Evolutionary conservation across 2,113 vertebrate genomes (phyloP), one percentile per base, ranked within the genome.

Genomic region (Hippocampus abdominalis): DNA sequence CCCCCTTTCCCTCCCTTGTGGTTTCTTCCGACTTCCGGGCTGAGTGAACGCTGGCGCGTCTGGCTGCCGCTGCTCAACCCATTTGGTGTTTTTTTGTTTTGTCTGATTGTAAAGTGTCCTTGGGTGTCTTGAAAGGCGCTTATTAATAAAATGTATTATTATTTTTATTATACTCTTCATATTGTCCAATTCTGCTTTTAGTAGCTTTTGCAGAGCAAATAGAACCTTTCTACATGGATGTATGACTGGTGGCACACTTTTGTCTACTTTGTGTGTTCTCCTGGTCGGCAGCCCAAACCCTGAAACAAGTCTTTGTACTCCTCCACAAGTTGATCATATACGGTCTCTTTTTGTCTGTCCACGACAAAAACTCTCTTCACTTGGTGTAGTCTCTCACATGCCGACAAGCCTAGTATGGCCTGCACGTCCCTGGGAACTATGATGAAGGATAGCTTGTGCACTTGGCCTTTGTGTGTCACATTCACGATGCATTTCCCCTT

Each of bases 291-390:
- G 12, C 8, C 62, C 5, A 64, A 21, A 11, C 39, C 62, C 9
- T 60, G 40, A 12, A 70, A 70, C 15, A 25, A 49, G 21, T 63
- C 59, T 21, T 49, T 70, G 36, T 63, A 70, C 21, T 70, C 69
- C 29, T 64, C 29, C 60, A 64, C 53, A 21, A 70, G 44, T 27
- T 62, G 44, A 29, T 63, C 46, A 1, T 51, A 40, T 18, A 51
- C 42, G 23, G 40, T 64, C 16, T 8, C n/a, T 11, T 23, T 9
- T 39, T 60, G 29, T 20, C 13, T 40, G 20, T n/a, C 10, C 12
- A 71, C 21, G 7, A 64, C 20, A 40, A 71, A 64, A 18, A 25
- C 32, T 42, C 11, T 44, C n/a, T 44, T 64, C 18, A 64, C 36
- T 42, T 8, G 62, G 23, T 40, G n/a, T 4, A 64, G 62, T 13